Conservation (phyloP, 2,797 vertebrate genomes). For the Poeciliopsis infans region DNA sequence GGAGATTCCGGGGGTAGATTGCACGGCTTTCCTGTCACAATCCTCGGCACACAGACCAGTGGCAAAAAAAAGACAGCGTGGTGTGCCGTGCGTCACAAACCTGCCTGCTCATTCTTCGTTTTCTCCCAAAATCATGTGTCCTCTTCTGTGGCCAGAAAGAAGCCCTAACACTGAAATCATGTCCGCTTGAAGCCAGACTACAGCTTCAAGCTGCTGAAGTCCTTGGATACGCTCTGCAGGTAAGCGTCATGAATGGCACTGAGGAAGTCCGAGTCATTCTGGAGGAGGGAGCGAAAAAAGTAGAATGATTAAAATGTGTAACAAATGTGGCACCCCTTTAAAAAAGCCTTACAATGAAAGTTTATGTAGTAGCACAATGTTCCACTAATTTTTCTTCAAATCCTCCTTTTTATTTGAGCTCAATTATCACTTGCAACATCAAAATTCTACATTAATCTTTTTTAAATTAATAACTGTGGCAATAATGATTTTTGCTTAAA, state of each 20-base stretch:
- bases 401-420: background rate
- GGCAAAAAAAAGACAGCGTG: background rate
- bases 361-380: background rate
- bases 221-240: conserved; percentile 89
- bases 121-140: background rate
- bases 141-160: conserved; percentile 9
- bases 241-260: conserved; percentile 93
- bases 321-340: background rate
- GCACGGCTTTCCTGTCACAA: background rate
- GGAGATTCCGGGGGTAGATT: background rate
- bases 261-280: conserved; percentile 94
- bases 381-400: background rate
- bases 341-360: background rate
- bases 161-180: background rate
- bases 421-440: background rate
- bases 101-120: conserved; percentile 6
- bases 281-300: conserved; percentile 39
- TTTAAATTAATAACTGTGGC: background rate
- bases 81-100: conserved; percentile 19
- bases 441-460: background rate
- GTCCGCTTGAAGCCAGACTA: conserved; percentile 61
- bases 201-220: conserved; percentile 87
- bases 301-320: background rate
- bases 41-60: conserved; percentile 9
- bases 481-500: background rate